Evolutionary conservation across 2,888 invertebrate species (phyloP).

Genomic region (Adelognathus sp.): DNA sequence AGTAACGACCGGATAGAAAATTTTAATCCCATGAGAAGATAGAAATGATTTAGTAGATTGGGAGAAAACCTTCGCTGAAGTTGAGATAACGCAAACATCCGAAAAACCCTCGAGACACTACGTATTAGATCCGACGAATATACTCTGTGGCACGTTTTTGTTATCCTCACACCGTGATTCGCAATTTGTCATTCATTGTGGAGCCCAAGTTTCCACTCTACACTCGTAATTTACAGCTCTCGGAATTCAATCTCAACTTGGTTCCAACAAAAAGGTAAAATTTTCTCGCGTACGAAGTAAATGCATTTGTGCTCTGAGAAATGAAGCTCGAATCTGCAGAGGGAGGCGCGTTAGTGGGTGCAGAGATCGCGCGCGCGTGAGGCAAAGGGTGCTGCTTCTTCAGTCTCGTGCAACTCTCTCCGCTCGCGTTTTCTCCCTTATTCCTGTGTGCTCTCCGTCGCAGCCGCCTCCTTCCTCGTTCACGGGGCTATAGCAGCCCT

Average conservation of each 20-base stretch:
- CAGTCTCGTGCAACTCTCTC: slow-evolving; percentile 1
- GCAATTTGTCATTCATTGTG: not conserved
- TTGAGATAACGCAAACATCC: no score
- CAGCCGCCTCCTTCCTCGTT: slow-evolving; percentile 42
- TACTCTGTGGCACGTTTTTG: no score
- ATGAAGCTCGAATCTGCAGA: slow-evolving; percentile 37
- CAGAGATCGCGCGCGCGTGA: slow-evolving; percentile 11
- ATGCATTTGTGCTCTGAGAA: slow-evolving; percentile 50
- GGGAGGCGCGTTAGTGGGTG: not conserved
- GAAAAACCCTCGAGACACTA: no score
- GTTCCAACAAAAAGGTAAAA: slow-evolving; percentile 26
- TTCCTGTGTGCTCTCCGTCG: slow-evolving; percentile 23
- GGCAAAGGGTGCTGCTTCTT: not conserved
- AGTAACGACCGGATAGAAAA: no score
- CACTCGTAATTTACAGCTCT: not conserved
- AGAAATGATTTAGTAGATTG: no score
- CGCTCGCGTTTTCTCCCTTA: slow-evolving; percentile 31
- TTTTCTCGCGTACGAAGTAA: slow-evolving; percentile 38
- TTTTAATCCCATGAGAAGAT: no score
- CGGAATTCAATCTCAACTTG: slow-evolving; percentile 20
- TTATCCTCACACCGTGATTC: no score
- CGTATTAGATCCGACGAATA: no score
- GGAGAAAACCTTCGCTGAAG: no score
- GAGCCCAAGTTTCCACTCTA: no score
- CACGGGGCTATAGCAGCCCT: slow-evolving; percentile 39